A percentile compares a stretch with the other conserved stretches of the same genome.
Conservation (phyloP, 2,888 invertebrate species). For the Tenthredo notha region DNA sequence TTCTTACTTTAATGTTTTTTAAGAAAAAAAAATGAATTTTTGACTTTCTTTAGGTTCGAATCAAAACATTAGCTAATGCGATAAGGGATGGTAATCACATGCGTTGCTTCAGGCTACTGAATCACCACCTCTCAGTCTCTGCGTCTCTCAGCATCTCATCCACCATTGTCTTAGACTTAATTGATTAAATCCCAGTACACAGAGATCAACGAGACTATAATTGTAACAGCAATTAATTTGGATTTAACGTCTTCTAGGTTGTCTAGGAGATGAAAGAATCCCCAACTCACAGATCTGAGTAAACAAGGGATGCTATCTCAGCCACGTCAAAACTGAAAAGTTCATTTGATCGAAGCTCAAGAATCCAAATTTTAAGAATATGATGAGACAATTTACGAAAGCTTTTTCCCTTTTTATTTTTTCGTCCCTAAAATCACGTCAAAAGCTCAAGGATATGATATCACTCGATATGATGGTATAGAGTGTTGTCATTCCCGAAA, state of each 20-base stretch:
- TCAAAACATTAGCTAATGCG: slow-evolving; percentile 75
- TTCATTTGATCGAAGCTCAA: too few relatives aligned
- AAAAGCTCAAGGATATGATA: too few relatives aligned
- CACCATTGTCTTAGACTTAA: neutral
- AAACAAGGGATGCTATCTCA: neutral
- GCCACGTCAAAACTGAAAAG: too few relatives aligned
- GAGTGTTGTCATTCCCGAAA: too few relatives aligned
- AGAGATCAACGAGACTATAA: neutral
- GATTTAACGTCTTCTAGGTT: neutral
- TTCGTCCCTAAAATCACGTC: too few relatives aligned
- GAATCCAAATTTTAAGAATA: too few relatives aligned
- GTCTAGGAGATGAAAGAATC: neutral
- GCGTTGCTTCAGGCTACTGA: slow-evolving; percentile 72
- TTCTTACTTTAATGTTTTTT: too few relatives aligned
- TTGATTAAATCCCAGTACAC: neutral
- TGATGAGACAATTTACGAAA: too few relatives aligned
- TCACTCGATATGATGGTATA: too few relatives aligned
- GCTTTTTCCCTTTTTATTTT: too few relatives aligned
- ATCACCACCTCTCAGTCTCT: slow-evolving; percentile 10
- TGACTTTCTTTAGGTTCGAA: slow-evolving; percentile 65
- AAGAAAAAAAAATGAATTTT: neutral
- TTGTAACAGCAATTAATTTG: neutral
- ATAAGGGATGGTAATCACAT: slow-evolving; percentile 76
- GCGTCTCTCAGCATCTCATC: neutral
- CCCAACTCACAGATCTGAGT: neutral